Evolutionary conservation across 2,113 vertebrate genomes (phyloP), one percentile per base, ranked within the genome.

Genomic region (Pollachius pollachius): DNA sequence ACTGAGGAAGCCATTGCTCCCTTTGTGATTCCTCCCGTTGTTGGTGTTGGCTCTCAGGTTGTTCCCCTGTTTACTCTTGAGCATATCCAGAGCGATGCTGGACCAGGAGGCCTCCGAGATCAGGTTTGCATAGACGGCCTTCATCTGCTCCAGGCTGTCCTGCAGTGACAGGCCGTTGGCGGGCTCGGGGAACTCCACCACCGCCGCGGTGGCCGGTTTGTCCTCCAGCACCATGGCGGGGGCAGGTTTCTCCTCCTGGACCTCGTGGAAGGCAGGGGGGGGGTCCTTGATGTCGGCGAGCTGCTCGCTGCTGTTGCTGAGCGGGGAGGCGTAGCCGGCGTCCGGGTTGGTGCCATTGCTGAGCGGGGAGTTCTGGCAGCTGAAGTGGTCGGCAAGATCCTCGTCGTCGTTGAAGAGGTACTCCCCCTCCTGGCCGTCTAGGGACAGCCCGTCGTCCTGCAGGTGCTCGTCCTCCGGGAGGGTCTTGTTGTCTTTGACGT

Each of bases 61-160:
- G 70, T 84, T 87, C 25, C 83, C 82, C 54, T 94, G 93, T 72
- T 92, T 90, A 79, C 90, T 90, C 90, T 96, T 97, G 82, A 98
- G 95, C 85, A 98, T 92, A 76, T 98, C 96, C 89, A 96, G 79
- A 68, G 95, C 94, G 73, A 99, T 89, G 90, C 91, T 96, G 66
- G 97, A 96, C 97, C 97, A 99, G 88, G 96, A 98, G 82, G 95
- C 94, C 80, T 98, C 96, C 0, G 97, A 97, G 85, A 99, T 95
- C 77, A 99, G 86, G 89, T 98, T 98, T 85, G 97, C 96, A 87
- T 99, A 99, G 87, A 97, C 96, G 0, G 96, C 94, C 92, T 98
- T 99, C 93, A 99, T 99, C 85, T 99, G 95, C 56, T 94, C 94
- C 92, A 99, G 89, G 92, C 96, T 99, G 92, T 99, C 97, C 88